Evolutionary conservation across 2,113 vertebrate species (phyloP), one percentile per base, ranked within the genome.

Genomic region (Xiphophorus maculatus): DNA sequence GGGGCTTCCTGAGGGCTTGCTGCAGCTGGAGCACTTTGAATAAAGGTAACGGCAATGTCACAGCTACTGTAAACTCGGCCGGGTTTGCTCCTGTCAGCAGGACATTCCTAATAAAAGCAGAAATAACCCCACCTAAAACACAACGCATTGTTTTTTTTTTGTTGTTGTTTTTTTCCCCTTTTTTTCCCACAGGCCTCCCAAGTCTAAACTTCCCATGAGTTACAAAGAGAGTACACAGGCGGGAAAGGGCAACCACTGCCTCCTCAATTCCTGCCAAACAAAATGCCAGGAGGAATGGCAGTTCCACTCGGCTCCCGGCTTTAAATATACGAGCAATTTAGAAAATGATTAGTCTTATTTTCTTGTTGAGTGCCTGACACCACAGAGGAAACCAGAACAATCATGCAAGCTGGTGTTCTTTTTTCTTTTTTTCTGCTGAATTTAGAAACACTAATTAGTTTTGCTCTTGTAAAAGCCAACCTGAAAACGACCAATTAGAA

Each of bases 1-100:
- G 95, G 14, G 96, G 95, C 95, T 98, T 96, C 96, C 95, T 96
- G 96, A 97, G 97, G 96, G 96, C 96, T 96, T 85, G 69, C 81
- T 96, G 96, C 97, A 97, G 96, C 96, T 97, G 97, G 95, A 95
- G 94, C 89, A 84, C 87, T 93, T 94, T 93, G 94, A 94, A 95
- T 95, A 96, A 96, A 97, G 96, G 96, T 96, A 97, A 95, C 94
- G 61, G 90, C 92, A 88, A 95, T 95, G 96, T 96, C 95, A 96
- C 91, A 92, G 96, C 96, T 97, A 96, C 97, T 96, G 96, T 96
- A 96, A 97, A 96, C 95, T 93, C 91, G 91, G 91, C 92, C 84
- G 81, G 91, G 93, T 90, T 37, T 89, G 75, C 93, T 95, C 92
- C 92, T 92, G 95, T 95, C 95, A 95, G 94, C 94, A 94, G 95